Conservation (phyloP, 2,797 vertebrate genomes). For the Cynopterus sphinx region DNA sequence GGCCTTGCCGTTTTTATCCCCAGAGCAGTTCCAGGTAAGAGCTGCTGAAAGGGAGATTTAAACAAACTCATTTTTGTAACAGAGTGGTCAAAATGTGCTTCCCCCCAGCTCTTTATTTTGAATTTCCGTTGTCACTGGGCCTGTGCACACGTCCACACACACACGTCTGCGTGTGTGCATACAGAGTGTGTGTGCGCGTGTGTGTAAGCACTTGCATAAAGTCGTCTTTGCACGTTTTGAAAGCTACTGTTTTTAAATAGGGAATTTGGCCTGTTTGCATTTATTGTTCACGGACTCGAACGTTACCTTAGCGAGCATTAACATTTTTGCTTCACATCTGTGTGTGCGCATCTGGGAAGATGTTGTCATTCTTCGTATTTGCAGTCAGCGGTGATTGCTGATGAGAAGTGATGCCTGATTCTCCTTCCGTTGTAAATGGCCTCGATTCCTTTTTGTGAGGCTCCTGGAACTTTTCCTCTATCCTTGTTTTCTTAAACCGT, state of each 20-base stretch:
- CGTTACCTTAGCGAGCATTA: not conserved
- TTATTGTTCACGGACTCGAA: not conserved
- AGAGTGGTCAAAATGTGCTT: too few species aligned
- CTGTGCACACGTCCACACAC: not conserved
- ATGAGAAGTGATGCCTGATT: not conserved
- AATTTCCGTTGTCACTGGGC: not conserved
- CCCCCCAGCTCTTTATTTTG: not conserved
- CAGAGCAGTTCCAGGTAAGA: too few species aligned
- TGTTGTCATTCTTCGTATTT: not conserved
- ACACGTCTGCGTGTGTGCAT: not conserved
- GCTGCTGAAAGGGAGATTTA: too few species aligned
- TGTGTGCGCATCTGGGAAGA: not conserved
- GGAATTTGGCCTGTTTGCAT: not conserved
- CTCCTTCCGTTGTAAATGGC: not conserved
- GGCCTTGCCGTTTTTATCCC: too few species aligned
- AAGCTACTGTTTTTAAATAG: not conserved
- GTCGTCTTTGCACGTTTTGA: not conserved
- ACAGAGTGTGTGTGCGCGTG: too few species aligned
- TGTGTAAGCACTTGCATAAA: not conserved
- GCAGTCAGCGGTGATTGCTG: not conserved
- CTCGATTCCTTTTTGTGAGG: not conserved
- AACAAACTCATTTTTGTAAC: too few species aligned
- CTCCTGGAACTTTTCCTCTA: not conserved
- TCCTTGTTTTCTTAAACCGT: not conserved
- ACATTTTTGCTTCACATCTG: not conserved